phyloP scores from a whole-genome alignment of 2,113 vertebrate species.

The Rhegmatorhina hoffmannsi region DNA sequence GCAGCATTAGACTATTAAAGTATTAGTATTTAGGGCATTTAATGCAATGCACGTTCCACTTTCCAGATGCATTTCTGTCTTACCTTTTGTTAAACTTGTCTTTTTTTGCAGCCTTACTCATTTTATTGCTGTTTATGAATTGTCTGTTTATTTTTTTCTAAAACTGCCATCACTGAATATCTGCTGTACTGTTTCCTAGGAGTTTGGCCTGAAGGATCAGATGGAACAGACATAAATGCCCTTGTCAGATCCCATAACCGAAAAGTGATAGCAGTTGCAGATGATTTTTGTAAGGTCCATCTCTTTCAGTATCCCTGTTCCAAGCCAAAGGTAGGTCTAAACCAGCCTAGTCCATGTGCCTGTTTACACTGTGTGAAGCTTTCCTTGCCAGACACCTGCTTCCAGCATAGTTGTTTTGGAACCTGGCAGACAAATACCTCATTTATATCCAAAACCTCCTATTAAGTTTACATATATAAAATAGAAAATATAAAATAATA shows the following conservation, averaged over 20 bases:
- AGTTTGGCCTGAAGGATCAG: constrained; percentile 97
- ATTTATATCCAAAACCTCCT: background rate
- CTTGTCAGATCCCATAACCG: constrained; percentile 91
- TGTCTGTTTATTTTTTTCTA: background rate
- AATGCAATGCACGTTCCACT: background rate
- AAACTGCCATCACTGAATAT: background rate
- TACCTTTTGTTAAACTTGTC: background rate
- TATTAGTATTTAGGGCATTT: background rate
- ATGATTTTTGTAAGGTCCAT: constrained; percentile 98
- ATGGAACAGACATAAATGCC: constrained; percentile 97
- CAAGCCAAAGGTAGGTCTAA: constrained; percentile 86
- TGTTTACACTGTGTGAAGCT: background rate
- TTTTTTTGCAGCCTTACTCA: background rate
- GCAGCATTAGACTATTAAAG: background rate
- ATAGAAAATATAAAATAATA: background rate
- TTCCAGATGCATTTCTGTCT: background rate
- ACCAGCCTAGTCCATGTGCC: background rate
- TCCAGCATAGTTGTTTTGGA: background rate
- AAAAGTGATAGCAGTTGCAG: constrained; percentile 94
- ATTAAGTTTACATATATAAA: background rate
- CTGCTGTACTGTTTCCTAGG: constrained; percentile 70
- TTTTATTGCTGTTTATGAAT: background rate
- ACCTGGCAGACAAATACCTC: background rate
- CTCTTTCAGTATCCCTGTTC: constrained; percentile 96
- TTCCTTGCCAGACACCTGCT: background rate